Evolutionary conservation across 2,113 vertebrate species (phyloP).

Genomic region (Acinonyx jubatus): DNA sequence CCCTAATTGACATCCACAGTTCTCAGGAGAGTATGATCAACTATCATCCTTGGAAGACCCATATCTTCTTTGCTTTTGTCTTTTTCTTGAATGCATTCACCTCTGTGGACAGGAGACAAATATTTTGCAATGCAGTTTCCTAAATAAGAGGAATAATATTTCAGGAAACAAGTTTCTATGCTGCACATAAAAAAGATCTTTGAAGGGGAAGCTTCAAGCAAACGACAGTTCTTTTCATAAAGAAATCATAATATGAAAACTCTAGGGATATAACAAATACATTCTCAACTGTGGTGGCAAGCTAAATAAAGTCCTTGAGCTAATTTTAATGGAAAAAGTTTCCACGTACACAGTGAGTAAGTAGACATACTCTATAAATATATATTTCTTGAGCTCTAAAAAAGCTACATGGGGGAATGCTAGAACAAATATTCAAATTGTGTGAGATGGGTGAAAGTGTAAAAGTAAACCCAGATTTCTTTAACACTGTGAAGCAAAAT

Average conservation of each 20-base stretch:
- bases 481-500: neutral
- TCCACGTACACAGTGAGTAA: conserved; percentile 39
- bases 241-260: conserved; percentile 74
- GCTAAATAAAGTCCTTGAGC: conserved; percentile 70
- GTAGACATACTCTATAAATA: conserved; percentile 66
- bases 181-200: conserved; percentile 64
- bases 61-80: conserved; percentile 11
- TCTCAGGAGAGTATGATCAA: neutral
- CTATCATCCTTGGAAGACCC: neutral
- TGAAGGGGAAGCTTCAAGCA: conserved; percentile 70
- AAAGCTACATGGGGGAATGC: conserved; percentile 17
- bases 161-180: conserved; percentile 71
- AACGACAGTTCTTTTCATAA: conserved; percentile 67
- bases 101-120: conserved; percentile 64
- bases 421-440: conserved; percentile 30
- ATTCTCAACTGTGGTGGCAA: conserved; percentile 51
- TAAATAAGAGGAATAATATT: conserved; percentile 75
- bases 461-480: conserved; percentile 38
- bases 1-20: neutral
- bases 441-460: neutral
- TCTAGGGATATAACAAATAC: conserved; percentile 65
- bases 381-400: conserved; percentile 44
- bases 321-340: conserved; percentile 72
- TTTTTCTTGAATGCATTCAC: conserved; percentile 60
- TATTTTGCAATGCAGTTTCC: conserved; percentile 66